These are phyloP conservation scores for Turdus rufiventris DNA, from an alignment of 2,113 vertebrate species.

Conservation along the genomic window DNA sequence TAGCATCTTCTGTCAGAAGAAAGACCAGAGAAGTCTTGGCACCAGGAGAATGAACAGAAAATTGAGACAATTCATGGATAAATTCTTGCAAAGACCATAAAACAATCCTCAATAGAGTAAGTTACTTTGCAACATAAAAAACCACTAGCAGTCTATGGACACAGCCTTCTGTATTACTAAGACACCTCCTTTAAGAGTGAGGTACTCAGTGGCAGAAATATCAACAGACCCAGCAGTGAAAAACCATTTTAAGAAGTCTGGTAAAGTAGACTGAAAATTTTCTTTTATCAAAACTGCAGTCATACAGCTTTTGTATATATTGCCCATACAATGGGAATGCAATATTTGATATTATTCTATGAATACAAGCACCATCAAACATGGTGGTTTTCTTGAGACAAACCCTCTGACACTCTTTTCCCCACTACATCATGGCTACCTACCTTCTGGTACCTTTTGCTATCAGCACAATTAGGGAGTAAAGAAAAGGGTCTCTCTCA, in stretches of 20 bases:
- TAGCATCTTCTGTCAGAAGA: neutral
- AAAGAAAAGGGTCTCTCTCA: neutral
- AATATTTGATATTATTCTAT: neutral
- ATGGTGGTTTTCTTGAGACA: neutral
- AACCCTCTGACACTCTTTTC: neutral
- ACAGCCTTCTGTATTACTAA: neutral
- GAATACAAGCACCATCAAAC: neutral
- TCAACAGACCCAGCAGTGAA: neutral
- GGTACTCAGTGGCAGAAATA: neutral
- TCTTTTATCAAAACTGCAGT: neutral
- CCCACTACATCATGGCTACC: neutral
- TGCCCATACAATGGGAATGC: neutral
- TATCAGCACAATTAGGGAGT: neutral
- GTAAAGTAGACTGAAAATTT: neutral
- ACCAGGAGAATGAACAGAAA: neutral
- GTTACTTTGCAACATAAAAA: neutral
- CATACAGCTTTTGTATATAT: neutral
- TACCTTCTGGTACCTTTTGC: neutral
- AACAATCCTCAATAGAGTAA: neutral
- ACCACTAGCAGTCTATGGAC: fast-evolving
- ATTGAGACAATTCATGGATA: neutral
- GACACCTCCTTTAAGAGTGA: neutral
- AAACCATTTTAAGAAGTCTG: neutral
- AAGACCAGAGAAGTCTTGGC: neutral
- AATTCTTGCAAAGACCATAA: neutral